Conservation (phyloP, 2,888 invertebrate genomes). For the Bombyx huttoni region DNA sequence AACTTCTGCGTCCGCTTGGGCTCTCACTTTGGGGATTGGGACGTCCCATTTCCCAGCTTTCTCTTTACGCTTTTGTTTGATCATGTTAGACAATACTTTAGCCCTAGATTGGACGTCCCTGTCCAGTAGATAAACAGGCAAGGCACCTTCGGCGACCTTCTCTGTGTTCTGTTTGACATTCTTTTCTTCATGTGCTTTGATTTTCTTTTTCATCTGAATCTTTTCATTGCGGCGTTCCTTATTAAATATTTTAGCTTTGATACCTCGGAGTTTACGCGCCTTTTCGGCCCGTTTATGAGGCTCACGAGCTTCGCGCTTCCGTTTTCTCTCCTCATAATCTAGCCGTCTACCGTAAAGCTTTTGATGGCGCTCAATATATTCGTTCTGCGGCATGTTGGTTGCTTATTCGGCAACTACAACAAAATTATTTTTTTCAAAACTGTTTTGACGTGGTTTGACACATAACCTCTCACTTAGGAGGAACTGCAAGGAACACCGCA, state of each 20-base stretch:
- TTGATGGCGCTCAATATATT: slow-evolving; percentile 98
- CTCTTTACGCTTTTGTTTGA: slow-evolving; percentile 99
- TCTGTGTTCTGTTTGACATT: slow-evolving; percentile 89
- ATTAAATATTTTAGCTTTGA: slow-evolving; percentile 98
- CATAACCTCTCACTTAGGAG: slow-evolving; percentile 26
- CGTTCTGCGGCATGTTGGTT: slow-evolving; percentile 96
- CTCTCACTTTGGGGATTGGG: slow-evolving; percentile 97
- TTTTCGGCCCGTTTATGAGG: slow-evolving; percentile 93
- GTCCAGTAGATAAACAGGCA: slow-evolving; percentile 97
- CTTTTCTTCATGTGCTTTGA: slow-evolving; percentile 97
- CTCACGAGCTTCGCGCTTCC: slow-evolving; percentile 95
- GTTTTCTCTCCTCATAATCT: slow-evolving; percentile 96
- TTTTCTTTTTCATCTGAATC: slow-evolving; percentile 98
- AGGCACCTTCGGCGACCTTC: slow-evolving; percentile 89
- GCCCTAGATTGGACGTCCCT: slow-evolving; percentile 94
- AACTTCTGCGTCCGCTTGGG: slow-evolving; percentile 97
- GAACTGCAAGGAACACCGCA: no score
- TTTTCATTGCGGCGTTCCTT: slow-evolving; percentile 98
- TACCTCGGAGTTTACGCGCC: slow-evolving; percentile 92
- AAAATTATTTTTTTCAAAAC: slow-evolving; percentile 48
- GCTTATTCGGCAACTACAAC: slow-evolving; percentile 70
- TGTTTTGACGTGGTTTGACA: slow-evolving; percentile 9
- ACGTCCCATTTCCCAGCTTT: slow-evolving; percentile 99
- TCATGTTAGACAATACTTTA: slow-evolving; percentile 98
- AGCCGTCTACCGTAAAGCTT: slow-evolving; percentile 96